Evolutionary conservation across 2,888 invertebrate species (phyloP).

Genomic region (Oxystoma pomonae): DNA sequence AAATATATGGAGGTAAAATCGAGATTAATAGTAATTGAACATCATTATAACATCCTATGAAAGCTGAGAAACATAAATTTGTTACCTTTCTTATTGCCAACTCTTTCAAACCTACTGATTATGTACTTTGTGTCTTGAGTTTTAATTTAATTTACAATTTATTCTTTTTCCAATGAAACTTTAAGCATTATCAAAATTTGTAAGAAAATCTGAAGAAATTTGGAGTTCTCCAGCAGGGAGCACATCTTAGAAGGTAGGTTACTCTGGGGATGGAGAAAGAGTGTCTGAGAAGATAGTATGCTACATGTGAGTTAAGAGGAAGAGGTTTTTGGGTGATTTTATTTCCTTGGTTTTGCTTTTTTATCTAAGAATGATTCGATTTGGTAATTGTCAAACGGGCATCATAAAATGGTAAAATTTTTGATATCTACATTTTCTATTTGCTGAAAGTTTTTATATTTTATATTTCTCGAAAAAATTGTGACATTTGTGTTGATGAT

Average conservation of each 20-base stretch:
- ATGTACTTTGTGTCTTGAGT: background rate
- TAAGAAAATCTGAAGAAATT: background rate
- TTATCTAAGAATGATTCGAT: background rate
- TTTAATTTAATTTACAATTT: background rate
- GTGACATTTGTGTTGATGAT: background rate
- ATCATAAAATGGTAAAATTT: too few relatives aligned
- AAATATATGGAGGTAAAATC: background rate
- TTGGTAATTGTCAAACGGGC: background rate
- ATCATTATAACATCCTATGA: background rate
- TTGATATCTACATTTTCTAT: too few relatives aligned
- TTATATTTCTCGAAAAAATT: background rate
- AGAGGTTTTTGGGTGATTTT: background rate
- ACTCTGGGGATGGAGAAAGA: background rate
- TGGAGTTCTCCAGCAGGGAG: background rate
- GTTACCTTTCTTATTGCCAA: background rate
- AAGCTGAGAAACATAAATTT: background rate
- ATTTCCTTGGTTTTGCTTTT: background rate
- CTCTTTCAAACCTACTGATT: background rate
- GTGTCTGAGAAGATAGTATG: background rate
- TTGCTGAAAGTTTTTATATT: background rate
- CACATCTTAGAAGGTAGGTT: background rate
- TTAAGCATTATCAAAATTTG: too few relatives aligned
- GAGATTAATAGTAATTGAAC: background rate
- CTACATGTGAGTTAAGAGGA: background rate
- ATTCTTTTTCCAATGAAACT: too few relatives aligned